phyloP scores from a whole-genome alignment of 2,888 invertebrate species.

The Escarpia spicata region DNA sequence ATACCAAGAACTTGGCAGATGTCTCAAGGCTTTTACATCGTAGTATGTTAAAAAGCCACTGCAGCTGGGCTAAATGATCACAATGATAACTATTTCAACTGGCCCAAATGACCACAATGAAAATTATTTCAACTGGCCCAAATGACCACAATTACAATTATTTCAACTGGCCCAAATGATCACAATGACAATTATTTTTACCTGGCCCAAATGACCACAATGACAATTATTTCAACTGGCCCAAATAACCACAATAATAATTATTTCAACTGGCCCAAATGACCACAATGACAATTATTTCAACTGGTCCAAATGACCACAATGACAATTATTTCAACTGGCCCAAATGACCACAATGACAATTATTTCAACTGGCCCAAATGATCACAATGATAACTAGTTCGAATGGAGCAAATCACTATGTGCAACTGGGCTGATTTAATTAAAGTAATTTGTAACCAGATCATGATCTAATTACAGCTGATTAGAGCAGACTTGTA shows the following conservation, averaged over 20 bases:
- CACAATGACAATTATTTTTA: too few species aligned
- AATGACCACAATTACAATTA: too few species aligned
- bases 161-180: background rate
- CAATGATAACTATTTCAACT: too few species aligned
- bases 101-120: too few species aligned
- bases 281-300: too few species aligned
- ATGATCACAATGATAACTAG: background rate
- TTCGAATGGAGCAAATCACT: background rate
- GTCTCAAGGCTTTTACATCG: background rate
- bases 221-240: too few species aligned
- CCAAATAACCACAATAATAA: background rate
- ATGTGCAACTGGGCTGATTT: background rate
- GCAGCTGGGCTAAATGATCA: background rate
- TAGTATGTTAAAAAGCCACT: background rate
- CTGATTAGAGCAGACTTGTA: background rate
- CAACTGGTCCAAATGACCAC: too few species aligned
- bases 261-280: background rate
- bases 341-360: too few species aligned
- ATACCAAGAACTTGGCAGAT: background rate
- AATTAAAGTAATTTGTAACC: background rate
- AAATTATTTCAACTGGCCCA: too few species aligned
- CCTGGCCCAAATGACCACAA: too few species aligned
- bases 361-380: too few species aligned
- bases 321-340: background rate
- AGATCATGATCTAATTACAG: background rate